Conservation (phyloP, 2,113 vertebrate genomes). For the Vulpes vulpes region DNA sequence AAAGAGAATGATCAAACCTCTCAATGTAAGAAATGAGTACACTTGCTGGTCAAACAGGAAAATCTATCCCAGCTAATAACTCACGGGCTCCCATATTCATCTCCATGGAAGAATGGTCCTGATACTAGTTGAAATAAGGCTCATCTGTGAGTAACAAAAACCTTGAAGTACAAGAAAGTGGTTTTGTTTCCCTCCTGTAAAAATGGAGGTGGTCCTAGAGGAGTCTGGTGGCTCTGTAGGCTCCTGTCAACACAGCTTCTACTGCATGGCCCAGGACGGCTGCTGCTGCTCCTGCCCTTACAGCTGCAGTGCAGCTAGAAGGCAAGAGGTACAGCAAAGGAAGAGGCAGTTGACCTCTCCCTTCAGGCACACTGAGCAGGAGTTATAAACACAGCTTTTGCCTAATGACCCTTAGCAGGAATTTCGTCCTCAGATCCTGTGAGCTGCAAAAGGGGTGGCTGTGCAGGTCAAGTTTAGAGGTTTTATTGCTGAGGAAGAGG, state of each 20-base stretch:
- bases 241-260: neutral
- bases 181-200: neutral
- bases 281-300: neutral
- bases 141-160: conserved; percentile 18
- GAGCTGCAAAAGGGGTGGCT: neutral
- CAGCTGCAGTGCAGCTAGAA: conserved; percentile 22
- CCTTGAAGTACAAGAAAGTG: neutral
- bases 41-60: conserved; percentile 2
- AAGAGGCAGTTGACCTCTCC: neutral
- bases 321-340: neutral
- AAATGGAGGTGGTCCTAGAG: neutral
- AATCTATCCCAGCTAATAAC: neutral
- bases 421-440: neutral
- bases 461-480: conserved; percentile 11
- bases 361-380: neutral
- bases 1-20: neutral
- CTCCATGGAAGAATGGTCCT: conserved; percentile 3
- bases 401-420: conserved; percentile 16
- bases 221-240: neutral
- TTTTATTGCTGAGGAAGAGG: neutral
- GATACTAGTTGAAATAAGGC: neutral
- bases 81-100: neutral
- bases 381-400: conserved; percentile 22
- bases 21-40: neutral
- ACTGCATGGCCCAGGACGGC: neutral